Evolutionary conservation across 2,797 vertebrate species (phyloP), one percentile per base, ranked within the genome.

Genomic region (Acanthopagrus latus): DNA sequence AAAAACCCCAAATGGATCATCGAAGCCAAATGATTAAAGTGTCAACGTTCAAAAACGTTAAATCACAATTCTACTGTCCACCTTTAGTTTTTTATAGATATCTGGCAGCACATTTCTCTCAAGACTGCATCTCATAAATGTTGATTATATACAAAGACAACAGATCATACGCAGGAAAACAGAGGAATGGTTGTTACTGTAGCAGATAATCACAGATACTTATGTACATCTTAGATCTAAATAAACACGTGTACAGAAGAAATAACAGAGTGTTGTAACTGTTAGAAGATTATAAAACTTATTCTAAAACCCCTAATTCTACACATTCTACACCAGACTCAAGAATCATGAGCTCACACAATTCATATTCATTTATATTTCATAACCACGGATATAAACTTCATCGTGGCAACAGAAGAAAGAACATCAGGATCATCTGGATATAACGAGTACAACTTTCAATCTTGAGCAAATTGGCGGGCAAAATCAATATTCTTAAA

Each of bases 261-360:
- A 56, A 29, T 6, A 41, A 11, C 12, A 38, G 12, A 21, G 41
- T n/a, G 3, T n/a, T 14, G 4, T 65, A 23, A 72, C 23, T 54
- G 48, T 46, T 4, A 16, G 17, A 65, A 52, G 41, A 20, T 27
- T 12, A 46, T 29, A 7, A 2, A 47, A 27, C 21, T 1, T 14
- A 64, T 6, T 54, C 6, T 64, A 33, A 78, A 38, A 60, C 5
- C 11, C 9, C n/a, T 56, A 85, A 64, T 48, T 68, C 38, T 74
- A 72, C 0, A 38, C 6, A 27, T 72, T 58, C 23, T n/a, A n/a
- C n/a, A 48, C 11, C 29, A 33, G 25, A 51, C n/a, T 51, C 6
- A 7, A 47, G 33, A 33, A 33, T 33, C 33, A 7, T 33, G 33
- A 33, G 33, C 33, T 33, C 7, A 33, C 6, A 33, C 33, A 33